phyloP scores from a whole-genome alignment of 2,113 vertebrate species.

The Sclerurus mexicanus region DNA sequence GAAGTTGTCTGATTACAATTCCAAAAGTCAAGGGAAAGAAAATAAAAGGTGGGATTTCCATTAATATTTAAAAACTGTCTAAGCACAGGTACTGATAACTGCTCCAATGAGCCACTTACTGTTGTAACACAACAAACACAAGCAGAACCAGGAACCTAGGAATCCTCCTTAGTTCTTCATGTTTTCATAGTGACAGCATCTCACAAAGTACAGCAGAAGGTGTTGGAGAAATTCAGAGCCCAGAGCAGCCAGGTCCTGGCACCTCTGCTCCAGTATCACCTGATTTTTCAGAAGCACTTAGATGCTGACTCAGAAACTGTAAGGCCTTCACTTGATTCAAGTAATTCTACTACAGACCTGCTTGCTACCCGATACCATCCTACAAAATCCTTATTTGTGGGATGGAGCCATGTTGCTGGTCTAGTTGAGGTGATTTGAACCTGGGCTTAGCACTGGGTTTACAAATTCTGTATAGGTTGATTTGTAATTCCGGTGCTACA shows the following conservation, averaged over 20 bases:
- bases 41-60: neutral
- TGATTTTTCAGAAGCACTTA: neutral
- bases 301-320: neutral
- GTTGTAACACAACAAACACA: neutral
- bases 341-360: neutral
- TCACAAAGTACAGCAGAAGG: neutral
- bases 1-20: neutral
- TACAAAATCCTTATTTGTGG: neutral
- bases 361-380: neutral
- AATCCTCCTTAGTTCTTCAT: neutral
- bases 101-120: neutral
- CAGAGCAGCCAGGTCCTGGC: neutral
- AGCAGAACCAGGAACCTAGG: neutral
- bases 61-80: slow-evolving; percentile 5
- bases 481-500: neutral
- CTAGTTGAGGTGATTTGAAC: neutral
- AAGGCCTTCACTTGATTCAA: neutral
- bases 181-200: neutral
- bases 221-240: neutral
- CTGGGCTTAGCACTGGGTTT: neutral
- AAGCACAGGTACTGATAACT: neutral
- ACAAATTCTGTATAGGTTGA: neutral
- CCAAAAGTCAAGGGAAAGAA: slow-evolving; percentile 15
- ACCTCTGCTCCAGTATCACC: neutral
- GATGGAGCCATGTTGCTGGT: neutral